Percentiles rank a stretch among this genome's conserved stretches.
Conservation (phyloP, 2,797 vertebrate genomes). For the Anas bernieri region DNA sequence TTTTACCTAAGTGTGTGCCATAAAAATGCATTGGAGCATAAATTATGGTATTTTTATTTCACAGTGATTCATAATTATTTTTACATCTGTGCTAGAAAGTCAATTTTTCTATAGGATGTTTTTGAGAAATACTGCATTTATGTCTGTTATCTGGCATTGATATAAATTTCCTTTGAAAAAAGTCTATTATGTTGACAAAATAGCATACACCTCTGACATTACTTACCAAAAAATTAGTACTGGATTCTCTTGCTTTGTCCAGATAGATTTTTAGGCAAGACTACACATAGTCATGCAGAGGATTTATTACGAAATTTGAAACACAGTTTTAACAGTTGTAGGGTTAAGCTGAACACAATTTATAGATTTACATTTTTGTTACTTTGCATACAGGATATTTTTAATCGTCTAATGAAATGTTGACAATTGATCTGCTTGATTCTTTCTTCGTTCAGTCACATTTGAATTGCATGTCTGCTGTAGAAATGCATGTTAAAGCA, state of each 20-base stretch:
- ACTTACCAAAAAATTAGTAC: neutral
- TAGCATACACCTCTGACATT: neutral
- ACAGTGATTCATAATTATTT: neutral
- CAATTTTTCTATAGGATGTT: neutral
- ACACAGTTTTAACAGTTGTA: neutral
- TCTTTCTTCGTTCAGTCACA: neutral
- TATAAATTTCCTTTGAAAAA: neutral
- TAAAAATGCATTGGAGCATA: neutral
- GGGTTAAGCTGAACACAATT: neutral
- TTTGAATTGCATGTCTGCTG: neutral
- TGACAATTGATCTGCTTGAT: neutral
- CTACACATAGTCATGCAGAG: neutral
- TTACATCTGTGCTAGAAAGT: neutral
- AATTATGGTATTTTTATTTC: neutral
- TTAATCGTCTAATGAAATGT: slow-evolving; percentile 3
- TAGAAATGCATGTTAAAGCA: neutral
- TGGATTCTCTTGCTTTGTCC: neutral
- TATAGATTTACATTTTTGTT: neutral
- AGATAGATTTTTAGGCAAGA: neutral
- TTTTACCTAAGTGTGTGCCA: neutral
- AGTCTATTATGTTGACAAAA: neutral
- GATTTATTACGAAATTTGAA: neutral
- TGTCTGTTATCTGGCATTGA: neutral
- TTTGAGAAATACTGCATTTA: neutral
- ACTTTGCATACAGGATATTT: neutral